A percentile compares a stretch with the other conserved stretches of the same genome.
phyloP scores from a whole-genome alignment of 1,140 invertebrate species.

The Atta texana region DNA sequence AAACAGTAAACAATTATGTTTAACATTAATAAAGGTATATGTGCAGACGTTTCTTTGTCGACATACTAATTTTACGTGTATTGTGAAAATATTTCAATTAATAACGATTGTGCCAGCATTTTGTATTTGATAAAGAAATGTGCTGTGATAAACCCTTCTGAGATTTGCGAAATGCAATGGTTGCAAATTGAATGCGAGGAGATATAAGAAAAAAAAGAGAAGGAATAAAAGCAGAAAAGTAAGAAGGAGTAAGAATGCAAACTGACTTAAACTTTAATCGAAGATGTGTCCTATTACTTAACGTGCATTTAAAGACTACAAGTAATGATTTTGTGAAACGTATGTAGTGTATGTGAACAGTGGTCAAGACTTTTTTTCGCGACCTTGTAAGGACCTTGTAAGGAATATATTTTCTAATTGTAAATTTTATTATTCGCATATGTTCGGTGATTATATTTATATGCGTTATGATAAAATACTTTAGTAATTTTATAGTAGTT shows the following conservation, averaged over 20 bases:
- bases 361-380: slow-evolving; percentile 12
- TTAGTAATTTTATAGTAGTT: slow-evolving; percentile 9
- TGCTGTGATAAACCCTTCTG: slow-evolving; percentile 57
- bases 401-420: slow-evolving; percentile 31
- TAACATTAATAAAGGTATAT: slow-evolving; percentile 24
- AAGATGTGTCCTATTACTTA: slow-evolving; percentile 62
- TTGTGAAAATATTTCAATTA: slow-evolving; percentile 29
- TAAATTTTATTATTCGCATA: slow-evolving; percentile 37
- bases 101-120: slow-evolving; percentile 63
- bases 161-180: slow-evolving; percentile 1
- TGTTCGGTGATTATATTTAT: slow-evolving; percentile 38
- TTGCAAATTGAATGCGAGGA: not conserved
- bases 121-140: slow-evolving; percentile 62
- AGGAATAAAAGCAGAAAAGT: not conserved
- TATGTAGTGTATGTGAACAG: slow-evolving; percentile 2
- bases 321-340: slow-evolving; percentile 24
- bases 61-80: slow-evolving; percentile 22
- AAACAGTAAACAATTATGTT: slow-evolving; percentile 15
- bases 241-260: slow-evolving; percentile 17
- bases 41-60: slow-evolving; percentile 32
- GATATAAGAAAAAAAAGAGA: not conserved
- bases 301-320: slow-evolving; percentile 59
- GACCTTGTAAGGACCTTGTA: slow-evolving; percentile 13
- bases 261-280: slow-evolving; percentile 52
- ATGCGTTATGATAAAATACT: slow-evolving; percentile 3